phyloP scores from a whole-genome alignment of 1,140 invertebrate genomes.

The Drosophila rhopaloa region DNA sequence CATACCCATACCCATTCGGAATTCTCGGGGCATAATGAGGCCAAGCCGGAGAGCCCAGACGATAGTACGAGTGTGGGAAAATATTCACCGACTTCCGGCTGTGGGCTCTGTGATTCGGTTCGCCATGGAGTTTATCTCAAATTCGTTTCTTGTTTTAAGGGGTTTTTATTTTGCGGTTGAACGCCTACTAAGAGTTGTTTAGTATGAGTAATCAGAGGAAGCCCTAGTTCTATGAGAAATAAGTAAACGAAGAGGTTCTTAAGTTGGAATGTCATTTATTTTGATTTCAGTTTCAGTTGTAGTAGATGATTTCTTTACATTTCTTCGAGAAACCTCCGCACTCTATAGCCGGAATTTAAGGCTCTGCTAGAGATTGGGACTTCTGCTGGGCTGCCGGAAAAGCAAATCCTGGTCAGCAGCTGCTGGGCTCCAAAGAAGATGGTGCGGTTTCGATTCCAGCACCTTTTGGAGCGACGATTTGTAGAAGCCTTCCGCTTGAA shows the following conservation, averaged over 20 bases:
- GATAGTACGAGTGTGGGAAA: constrained; percentile 69
- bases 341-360: constrained; percentile 30
- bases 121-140: constrained; percentile 46
- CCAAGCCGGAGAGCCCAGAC: constrained; percentile 41
- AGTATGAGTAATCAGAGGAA: constrained; percentile 9
- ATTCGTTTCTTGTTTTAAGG: constrained; percentile 37
- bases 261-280: constrained; percentile 25
- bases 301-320: not conserved
- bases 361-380: constrained; percentile 19
- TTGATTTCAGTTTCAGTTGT: constrained; percentile 6
- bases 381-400: not conserved
- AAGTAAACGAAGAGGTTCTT: constrained; percentile 12
- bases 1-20: not conserved
- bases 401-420: constrained; percentile 7
- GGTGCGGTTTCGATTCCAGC: constrained; percentile 26
- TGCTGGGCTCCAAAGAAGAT: not conserved
- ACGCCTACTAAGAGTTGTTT: constrained; percentile 51
- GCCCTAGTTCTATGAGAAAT: not conserved
- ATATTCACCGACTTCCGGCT: constrained; percentile 78
- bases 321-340: not conserved
- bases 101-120: constrained; percentile 52
- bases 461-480: constrained; percentile 10
- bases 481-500: constrained; percentile 48
- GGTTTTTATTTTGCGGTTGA: constrained; percentile 31
- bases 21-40: constrained; percentile 66